Evolutionary conservation across 1,140 invertebrate species (phyloP).

Genomic region (Linepithema humile): DNA sequence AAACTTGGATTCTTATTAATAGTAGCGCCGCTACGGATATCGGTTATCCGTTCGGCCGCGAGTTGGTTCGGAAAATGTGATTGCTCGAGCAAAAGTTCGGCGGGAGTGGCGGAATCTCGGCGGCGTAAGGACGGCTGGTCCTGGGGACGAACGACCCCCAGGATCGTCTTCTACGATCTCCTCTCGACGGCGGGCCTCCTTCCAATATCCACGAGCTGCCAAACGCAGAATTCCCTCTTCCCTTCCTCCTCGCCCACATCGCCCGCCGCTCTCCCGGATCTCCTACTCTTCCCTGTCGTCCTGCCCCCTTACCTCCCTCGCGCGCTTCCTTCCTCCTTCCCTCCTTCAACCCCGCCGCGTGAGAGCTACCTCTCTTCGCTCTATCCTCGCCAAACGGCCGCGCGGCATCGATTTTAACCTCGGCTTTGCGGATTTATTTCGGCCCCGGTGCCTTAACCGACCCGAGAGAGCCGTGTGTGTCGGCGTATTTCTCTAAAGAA

Average conservation of each 20-base stretch:
- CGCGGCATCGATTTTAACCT: conserved; percentile 69
- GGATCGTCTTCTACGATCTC: conserved; percentile 66
- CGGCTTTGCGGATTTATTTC: conserved; percentile 76
- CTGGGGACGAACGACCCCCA: conserved; percentile 37
- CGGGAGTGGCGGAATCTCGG: conserved; percentile 38
- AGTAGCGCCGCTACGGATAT: conserved; percentile 22
- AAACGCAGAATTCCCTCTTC: conserved; percentile 72
- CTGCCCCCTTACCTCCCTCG: background rate
- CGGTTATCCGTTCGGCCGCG: conserved; percentile 50
- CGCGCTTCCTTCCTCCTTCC: conserved; percentile 27
- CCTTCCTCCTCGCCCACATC: conserved; percentile 26
- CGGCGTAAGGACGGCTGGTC: conserved; percentile 41
- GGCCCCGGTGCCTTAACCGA: conserved; percentile 52
- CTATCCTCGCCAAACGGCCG: conserved; percentile 51
- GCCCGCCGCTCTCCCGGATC: conserved; percentile 23
- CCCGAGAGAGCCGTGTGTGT: conserved; percentile 33
- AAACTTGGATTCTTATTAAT: conserved; percentile 52
- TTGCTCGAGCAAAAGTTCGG: conserved; percentile 56
- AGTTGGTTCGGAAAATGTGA: conserved; percentile 45
- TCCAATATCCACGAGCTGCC: conserved; percentile 80
- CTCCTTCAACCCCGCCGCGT: background rate
- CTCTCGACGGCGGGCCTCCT: conserved; percentile 63
- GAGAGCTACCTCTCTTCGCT: conserved; percentile 25
- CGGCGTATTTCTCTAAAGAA: conserved; percentile 58
- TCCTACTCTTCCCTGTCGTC: background rate